Evolutionary conservation across 1,140 invertebrate genomes (phyloP), one percentile per base, ranked within the genome.

Genomic region (Microplitis demolitor): DNA sequence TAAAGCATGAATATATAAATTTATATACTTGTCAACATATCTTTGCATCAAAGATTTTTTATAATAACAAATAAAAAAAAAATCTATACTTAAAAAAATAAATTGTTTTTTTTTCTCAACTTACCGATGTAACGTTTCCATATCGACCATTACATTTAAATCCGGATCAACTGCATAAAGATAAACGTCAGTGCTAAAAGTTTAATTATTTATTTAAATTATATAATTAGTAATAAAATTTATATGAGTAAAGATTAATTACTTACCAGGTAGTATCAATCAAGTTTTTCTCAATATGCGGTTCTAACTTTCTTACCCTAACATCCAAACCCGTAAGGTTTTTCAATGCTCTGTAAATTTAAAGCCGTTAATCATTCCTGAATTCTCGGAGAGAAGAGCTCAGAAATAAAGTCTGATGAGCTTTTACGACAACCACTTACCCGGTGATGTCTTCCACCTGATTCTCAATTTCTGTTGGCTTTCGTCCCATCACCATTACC

Each of bases 161-260:
- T 91, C 84, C 3, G 92, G 93, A 85, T 96, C 93, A 5, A 96
- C 92, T 0, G 93, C 94, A 79, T 96, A 96, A 45, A 96, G 88
- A 74, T 94, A 95, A 85, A 95, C 88, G 76, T 96, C 94, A 34
- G 94, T 95, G 33, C 94, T 95, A 84, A 77, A 91, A 91, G 72
- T 60, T 45, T 58, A 69, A 66, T 72, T 74, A 62, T 75, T 75
- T 74, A 45, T 53, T 63, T 61, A 16, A 51, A 56, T 64, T 54
- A 67, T 35, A 11, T 53, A 14, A 37, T n/a, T 13, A 69, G 45
- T 11, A 8, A 50, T 11, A 16, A 14, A 54, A 51, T 45, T 58
- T 9, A 58, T 24, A 53, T 35, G 5, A 39, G 13, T 9, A 8
- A 45, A 45, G 8, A 45, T 53, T 58, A 74, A 66, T 73, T 33